These are phyloP conservation scores for Zaprionus lineosus DNA, from an alignment of 2,888 invertebrate species.

Conservation along the genomic window DNA sequence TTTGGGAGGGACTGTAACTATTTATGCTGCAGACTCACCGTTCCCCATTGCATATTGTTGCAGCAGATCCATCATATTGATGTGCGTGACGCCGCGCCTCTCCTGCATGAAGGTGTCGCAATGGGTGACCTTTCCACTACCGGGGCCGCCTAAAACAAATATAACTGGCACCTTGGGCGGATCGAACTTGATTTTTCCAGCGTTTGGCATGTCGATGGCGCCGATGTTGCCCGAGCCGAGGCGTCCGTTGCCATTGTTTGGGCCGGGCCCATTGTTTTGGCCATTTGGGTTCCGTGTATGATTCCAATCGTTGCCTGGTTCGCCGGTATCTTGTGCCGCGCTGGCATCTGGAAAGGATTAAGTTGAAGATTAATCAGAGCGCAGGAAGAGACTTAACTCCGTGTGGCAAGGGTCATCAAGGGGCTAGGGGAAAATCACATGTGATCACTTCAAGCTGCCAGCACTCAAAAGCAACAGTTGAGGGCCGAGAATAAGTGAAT, in stretches of 20 bases:
- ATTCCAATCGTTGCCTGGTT: slow-evolving; percentile 84
- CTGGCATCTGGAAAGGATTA: slow-evolving; percentile 80
- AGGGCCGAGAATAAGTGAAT: slow-evolving; percentile 20
- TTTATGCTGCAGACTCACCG: slow-evolving; percentile 84
- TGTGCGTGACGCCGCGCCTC: slow-evolving; percentile 91
- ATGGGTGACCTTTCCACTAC: slow-evolving; percentile 98
- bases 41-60: slow-evolving; percentile 95
- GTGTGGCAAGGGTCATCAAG: no score
- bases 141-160: slow-evolving; percentile 96
- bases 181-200: slow-evolving; percentile 92
- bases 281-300: slow-evolving; percentile 78
- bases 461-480: slow-evolving; percentile 70
- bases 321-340: slow-evolving; percentile 91
- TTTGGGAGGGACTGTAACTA: no score
- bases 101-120: slow-evolving; percentile 96
- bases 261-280: slow-evolving; percentile 56
- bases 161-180: slow-evolving; percentile 93
- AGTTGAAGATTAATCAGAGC: no score
- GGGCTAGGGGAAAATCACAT: no score
- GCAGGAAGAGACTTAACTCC: no score
- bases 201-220: slow-evolving; percentile 89
- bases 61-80: slow-evolving; percentile 95
- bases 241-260: slow-evolving; percentile 56
- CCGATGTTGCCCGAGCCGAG: slow-evolving; percentile 85
- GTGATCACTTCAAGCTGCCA: no score